Evolutionary conservation across 2,113 vertebrate species (phyloP).

Genomic region (Thunnus thynnus): DNA sequence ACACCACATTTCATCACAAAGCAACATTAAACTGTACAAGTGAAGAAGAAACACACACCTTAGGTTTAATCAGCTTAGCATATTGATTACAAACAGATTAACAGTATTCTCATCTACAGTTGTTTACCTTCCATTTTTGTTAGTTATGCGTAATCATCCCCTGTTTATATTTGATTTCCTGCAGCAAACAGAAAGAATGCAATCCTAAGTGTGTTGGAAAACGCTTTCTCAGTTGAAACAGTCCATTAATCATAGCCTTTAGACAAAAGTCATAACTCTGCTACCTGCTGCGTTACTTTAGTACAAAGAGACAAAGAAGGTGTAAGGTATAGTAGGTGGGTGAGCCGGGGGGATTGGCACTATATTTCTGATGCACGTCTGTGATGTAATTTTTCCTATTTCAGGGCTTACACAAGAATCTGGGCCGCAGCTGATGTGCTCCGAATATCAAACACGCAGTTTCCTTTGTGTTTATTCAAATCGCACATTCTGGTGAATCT

Average conservation of each 20-base stretch:
- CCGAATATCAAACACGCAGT: slow-evolving; percentile 54
- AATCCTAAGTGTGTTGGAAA: not conserved
- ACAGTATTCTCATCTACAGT: not conserved
- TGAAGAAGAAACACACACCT: not conserved
- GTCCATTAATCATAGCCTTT: slow-evolving; percentile 49
- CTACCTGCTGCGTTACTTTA: slow-evolving; percentile 39
- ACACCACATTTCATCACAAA: not conserved
- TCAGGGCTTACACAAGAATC: slow-evolving; percentile 32
- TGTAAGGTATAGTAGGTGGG: not conserved
- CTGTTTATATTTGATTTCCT: slow-evolving; percentile 23
- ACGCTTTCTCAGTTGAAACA: slow-evolving; percentile 37
- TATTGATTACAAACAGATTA: not conserved
- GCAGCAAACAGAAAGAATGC: slow-evolving; percentile 1
- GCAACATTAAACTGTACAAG: not conserved
- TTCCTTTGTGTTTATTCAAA: slow-evolving; percentile 37
- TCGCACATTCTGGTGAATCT: slow-evolving; percentile 25
- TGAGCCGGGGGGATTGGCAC: not conserved
- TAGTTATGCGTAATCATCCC: slow-evolving; percentile 17
- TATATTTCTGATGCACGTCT: slow-evolving; percentile 33
- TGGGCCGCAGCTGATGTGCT: slow-evolving; percentile 22
- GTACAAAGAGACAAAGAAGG: slow-evolving; percentile 38
- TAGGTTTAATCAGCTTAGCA: slow-evolving; percentile 3
- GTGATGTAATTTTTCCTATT: slow-evolving; percentile 45
- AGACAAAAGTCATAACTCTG: slow-evolving; percentile 52
- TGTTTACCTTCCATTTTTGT: slow-evolving; percentile 8